Evolutionary conservation across 2,888 invertebrate species (phyloP), one percentile per base, ranked within the genome.

Genomic region (Melanostoma mellinum): DNA sequence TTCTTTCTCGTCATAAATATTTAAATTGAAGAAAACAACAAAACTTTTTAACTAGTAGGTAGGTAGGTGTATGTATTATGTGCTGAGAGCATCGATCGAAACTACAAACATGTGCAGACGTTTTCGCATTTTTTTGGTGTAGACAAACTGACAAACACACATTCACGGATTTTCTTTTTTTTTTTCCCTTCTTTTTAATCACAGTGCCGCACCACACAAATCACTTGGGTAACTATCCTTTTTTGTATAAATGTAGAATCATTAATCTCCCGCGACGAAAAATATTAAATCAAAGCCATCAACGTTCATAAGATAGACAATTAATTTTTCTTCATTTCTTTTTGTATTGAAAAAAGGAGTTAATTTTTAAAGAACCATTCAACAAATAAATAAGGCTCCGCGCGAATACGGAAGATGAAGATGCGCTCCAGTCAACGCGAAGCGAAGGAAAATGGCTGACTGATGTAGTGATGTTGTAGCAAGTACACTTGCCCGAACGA

Each of bases 361-460:
- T 6, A 36, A 9, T 40, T 6, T 9, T 40, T 55, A 68, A 74
- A 65, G 58, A 53, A 84, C 30, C 63, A 68, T 58, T 44, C 35
- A 74, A 73, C 9, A 53, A 78, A 74, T 60, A 63, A 82, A 53
- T 58, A 78, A 73, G 65, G 52, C 71, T 73, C 78, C 78, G 74
- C 61, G 52, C 84, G 65, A 71, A 44, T 67, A 84, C 60, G 35
- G 53, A 73, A 79, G 69, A 84, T 65, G 63, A 67, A 79, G 79
- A 84, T 74, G 73, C 84, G 84, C 84, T 71, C 65, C 74, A 82
- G 58, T 78, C 84, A 79, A 84, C 88, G 89, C 89, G 88, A 89
- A 88, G 88, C 88, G 87, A 90, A 90, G 89, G 89, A 90, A 90
- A 90, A 89, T 89, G 88, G 88, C 88, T 87, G 88, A 88, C 88